Base-by-base conservation (phyloP, 2,113 vertebrate species). In the Tapirus terrestris region DNA sequence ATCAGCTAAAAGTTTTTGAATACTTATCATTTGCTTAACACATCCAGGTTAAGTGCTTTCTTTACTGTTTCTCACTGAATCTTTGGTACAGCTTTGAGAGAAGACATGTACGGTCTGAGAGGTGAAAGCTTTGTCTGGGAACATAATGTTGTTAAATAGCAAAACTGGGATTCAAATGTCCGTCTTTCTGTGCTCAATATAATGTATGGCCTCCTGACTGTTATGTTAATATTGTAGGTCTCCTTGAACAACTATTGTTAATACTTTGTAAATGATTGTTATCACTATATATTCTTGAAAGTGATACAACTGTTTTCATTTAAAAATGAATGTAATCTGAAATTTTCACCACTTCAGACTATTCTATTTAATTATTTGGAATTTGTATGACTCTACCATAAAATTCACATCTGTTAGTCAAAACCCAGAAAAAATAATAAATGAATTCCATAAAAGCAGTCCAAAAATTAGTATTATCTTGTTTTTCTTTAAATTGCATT, bases 371-470 rank as follows among this genome's bases (percentile, higher is more conserved):
- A 97, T 95, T 96, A 95, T 96, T 96, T 96, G 94, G 93, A 95
- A 72, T 95, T 90, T 89, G 68, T 83, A 45, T 92, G 90, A 90
- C 70, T 96, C 36, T 67, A 65, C 68, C 94, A 90, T 83, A 94
- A 96, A 97, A 96, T 84, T 90, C 87, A 81, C 10, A 61, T 70
- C 63, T 76, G 48, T 68, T 96, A 90, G 97, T 95, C 97, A 98
- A 97, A 97, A 88, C 65, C 33, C 63, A 96, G 92, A 88, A 97
- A 97, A 90, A 91, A 98, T 97, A 98, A 98, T 94, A 98, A 96
- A 90, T 73, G n/a, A 90, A 94, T 96, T 95, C 84, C 75, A 76
- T 77, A 76, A 91, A 97, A 87, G 70, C 82, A 31, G 39, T 96
- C 96, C 94, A 98, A 94, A 97, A 90, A 61, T 96, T 93, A 89